These are phyloP conservation scores for Sceloporus undulatus DNA, from an alignment of 2,113 vertebrate genomes.

Conservation along the genomic window DNA sequence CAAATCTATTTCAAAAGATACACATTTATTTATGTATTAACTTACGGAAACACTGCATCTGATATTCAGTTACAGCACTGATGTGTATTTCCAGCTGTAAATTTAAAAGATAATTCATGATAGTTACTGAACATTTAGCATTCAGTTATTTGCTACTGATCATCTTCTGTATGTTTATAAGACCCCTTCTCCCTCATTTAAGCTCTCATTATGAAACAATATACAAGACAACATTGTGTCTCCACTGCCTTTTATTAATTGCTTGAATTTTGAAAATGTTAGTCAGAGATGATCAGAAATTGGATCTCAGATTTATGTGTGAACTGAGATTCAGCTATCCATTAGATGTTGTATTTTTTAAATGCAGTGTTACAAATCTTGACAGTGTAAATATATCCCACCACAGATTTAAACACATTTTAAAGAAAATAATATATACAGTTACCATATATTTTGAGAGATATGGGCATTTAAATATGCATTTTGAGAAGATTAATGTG, in stretches of 20 bases:
- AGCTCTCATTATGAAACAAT: background rate
- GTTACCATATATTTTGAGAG: too few relatives aligned
- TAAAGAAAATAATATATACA: too few relatives aligned
- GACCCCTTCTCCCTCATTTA: background rate
- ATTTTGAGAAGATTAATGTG: too few relatives aligned
- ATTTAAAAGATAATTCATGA: background rate
- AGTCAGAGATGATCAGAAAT: too few relatives aligned
- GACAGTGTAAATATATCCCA: too few relatives aligned
- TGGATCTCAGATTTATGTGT: too few relatives aligned
- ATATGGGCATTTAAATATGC: too few relatives aligned
- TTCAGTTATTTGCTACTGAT: background rate
- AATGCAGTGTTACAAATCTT: too few relatives aligned
- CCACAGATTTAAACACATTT: too few relatives aligned
- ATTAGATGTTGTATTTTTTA: too few relatives aligned
- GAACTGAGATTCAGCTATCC: too few relatives aligned
- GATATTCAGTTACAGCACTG: background rate
- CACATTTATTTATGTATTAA: too few relatives aligned
- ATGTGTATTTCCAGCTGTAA: background rate
- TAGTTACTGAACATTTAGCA: background rate
- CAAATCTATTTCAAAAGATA: background rate
- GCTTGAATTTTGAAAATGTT: background rate
- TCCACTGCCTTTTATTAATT: background rate
- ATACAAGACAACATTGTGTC: background rate
- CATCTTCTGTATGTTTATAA: background rate
- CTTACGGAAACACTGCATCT: background rate